These are phyloP conservation scores for Dendropsophus ebraccatus DNA, from an alignment of 2,113 vertebrate genomes.

Conservation along the genomic window DNA sequence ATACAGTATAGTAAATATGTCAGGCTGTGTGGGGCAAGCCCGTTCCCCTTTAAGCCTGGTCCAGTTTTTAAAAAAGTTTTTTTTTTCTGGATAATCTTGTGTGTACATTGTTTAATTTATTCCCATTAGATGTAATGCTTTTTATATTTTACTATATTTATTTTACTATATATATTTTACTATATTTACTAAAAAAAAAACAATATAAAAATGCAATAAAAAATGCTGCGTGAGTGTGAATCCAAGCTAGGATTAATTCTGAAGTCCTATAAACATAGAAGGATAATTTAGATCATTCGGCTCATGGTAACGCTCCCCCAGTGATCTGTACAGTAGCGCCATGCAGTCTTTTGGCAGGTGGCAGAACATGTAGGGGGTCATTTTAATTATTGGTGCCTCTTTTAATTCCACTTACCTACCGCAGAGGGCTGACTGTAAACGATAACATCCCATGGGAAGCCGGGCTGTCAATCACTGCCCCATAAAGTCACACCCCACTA, in stretches of 20 bases:
- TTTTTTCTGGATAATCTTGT: no score
- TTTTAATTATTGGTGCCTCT: slow-evolving; percentile 38
- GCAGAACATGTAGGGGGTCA: slow-evolving; percentile 39
- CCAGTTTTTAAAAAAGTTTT: no score
- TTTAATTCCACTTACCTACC: slow-evolving; percentile 10
- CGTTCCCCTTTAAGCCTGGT: no score
- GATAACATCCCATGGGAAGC: slow-evolving; percentile 4
- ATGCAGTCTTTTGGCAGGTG: slow-evolving; percentile 31
- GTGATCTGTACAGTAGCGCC: not conserved
- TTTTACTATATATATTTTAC: no score
- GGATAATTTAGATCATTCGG: not conserved
- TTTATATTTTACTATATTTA: no score
- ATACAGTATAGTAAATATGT: no score
- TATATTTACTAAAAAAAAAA: no score
- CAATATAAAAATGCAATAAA: no score
- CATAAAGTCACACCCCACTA: not conserved
- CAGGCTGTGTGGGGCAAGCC: no score
- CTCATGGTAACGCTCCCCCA: not conserved
- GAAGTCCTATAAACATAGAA: not conserved
- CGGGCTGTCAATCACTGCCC: slow-evolving; percentile 10
- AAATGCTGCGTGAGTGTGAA: not conserved
- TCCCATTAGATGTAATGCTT: no score
- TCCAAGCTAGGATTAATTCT: not conserved
- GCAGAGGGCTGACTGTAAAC: slow-evolving; percentile 7
- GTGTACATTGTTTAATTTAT: no score